These are phyloP conservation scores for Melanotaenia boesemani DNA, from an alignment of 2,797 vertebrate species.

Conservation along the genomic window DNA sequence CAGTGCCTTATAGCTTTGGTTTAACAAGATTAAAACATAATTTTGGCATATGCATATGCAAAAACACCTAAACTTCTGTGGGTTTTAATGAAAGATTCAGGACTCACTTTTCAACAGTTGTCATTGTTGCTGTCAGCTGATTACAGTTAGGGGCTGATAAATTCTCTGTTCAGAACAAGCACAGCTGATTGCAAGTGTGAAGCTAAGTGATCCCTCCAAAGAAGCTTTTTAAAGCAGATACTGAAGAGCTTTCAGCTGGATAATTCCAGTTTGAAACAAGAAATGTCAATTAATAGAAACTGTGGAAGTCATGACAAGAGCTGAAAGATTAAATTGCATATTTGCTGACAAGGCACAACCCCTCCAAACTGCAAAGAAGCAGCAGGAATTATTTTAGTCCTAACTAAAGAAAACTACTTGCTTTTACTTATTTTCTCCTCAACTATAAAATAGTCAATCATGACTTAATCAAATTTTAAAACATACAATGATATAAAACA, in stretches of 20 bases:
- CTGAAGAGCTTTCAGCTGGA: conserved; percentile 6
- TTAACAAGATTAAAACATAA: not conserved
- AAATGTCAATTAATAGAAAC: not conserved
- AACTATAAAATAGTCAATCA: not conserved
- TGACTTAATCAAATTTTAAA: too few species aligned
- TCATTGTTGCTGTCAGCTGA: not conserved
- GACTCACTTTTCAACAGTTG: not conserved
- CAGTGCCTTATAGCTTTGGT: not conserved
- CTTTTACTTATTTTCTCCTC: not conserved
- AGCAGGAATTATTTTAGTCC: not conserved
- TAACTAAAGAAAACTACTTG: not conserved
- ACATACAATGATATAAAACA: too few species aligned
- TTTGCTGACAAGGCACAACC: not conserved
- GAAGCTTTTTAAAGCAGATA: conserved; percentile 1
- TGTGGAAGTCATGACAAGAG: not conserved
- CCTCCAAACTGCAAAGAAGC: not conserved
- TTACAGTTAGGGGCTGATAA: not conserved
- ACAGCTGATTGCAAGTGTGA: conserved; percentile 1
- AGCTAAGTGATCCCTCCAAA: conserved; percentile 9
- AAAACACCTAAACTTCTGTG: not conserved
- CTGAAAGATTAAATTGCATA: conserved; percentile 5
- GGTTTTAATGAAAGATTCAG: not conserved
- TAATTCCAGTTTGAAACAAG: not conserved
- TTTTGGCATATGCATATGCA: not conserved
- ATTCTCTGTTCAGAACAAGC: conserved; percentile 6